Conservation (phyloP, 2,888 invertebrate genomes). For the Pristionchus exspectatus region DNA sequence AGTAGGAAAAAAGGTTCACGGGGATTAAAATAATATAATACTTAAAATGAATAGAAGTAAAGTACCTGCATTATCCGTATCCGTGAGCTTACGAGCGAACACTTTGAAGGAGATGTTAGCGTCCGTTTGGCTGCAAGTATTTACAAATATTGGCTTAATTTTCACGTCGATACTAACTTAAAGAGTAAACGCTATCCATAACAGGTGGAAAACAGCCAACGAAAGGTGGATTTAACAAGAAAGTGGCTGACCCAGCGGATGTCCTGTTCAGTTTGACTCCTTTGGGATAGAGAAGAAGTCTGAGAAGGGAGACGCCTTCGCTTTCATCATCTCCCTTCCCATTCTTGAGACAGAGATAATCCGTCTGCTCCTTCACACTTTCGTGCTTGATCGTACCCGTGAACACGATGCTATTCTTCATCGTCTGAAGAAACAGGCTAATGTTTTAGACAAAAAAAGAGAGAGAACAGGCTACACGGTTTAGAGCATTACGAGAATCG, state of each 20-base stretch:
- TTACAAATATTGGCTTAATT: background rate
- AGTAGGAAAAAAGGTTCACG: background rate
- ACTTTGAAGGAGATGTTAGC: constrained; percentile 4
- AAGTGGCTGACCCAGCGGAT: constrained; percentile 16
- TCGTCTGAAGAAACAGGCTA: background rate
- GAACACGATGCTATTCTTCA: constrained; percentile 22
- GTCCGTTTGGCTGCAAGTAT: constrained; percentile 5
- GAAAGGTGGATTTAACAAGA: background rate
- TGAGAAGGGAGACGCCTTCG: constrained; percentile 10
- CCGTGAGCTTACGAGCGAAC: constrained; percentile 1
- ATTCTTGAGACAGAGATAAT: constrained; percentile 50
- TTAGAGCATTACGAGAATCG: background rate
- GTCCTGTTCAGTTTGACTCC: constrained; percentile 30
- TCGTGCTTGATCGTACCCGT: constrained; percentile 50
- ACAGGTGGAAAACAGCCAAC: background rate
- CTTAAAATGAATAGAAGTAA: background rate
- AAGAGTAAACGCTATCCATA: background rate
- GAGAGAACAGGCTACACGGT: background rate
- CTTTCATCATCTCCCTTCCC: constrained; percentile 25
- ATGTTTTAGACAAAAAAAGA: background rate
- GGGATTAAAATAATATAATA: background rate
- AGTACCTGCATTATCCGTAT: constrained; percentile 18
- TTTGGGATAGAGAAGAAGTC: constrained; percentile 29
- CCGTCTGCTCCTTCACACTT: background rate
- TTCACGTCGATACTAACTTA: background rate